These are phyloP conservation scores for Melospiza melodia DNA, from an alignment of 2,113 vertebrate genomes.

Conservation along the genomic window DNA sequence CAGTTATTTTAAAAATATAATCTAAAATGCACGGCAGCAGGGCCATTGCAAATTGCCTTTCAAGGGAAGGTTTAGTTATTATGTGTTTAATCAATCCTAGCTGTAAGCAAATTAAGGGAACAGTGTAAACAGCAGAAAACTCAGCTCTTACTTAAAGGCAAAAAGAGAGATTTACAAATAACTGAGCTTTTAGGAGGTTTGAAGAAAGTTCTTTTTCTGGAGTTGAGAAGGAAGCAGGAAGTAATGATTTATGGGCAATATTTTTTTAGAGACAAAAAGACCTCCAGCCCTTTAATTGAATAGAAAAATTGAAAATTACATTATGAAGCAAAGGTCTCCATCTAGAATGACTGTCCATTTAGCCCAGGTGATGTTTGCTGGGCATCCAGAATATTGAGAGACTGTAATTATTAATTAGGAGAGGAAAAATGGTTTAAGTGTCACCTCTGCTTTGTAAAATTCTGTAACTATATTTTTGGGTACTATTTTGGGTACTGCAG, in stretches of 20 bases:
- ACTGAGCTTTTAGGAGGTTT: not conserved
- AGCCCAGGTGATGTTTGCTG: not conserved
- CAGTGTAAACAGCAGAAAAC: conserved; percentile 29
- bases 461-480: not conserved
- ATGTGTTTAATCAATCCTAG: conserved; percentile 65
- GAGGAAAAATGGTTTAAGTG: not conserved
- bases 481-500: not conserved
- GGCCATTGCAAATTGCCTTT: conserved; percentile 59
- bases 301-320: not conserved
- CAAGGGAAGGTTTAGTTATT: conserved; percentile 47
- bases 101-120: conserved; percentile 46
- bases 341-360: not conserved
- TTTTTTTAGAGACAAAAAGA: not conserved
- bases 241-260: not conserved
- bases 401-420: not conserved
- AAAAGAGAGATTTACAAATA: conserved; percentile 25
- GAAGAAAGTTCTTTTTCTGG: not conserved
- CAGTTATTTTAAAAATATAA: conserved; percentile 44
- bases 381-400: not conserved
- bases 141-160: conserved; percentile 19
- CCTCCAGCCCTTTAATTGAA: not conserved
- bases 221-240: not conserved
- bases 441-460: not conserved
- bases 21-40: conserved; percentile 53
- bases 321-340: not conserved